These are phyloP conservation scores for Nymphalis io DNA, from an alignment of 1,140 invertebrate species.

Conservation along the genomic window DNA sequence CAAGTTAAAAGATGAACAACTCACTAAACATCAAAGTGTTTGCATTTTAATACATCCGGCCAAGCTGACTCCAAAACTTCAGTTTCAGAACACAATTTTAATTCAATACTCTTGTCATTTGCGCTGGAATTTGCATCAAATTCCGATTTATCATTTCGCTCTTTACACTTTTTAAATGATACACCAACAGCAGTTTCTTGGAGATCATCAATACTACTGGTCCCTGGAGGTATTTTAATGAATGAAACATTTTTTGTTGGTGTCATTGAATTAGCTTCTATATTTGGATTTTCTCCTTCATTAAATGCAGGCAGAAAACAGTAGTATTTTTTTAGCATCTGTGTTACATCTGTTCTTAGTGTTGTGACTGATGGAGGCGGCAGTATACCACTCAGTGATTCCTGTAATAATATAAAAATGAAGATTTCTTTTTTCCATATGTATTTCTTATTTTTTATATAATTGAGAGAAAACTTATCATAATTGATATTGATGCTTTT, in stretches of 20 bases:
- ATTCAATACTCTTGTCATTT: slow-evolving; percentile 67
- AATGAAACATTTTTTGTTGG: slow-evolving; percentile 71
- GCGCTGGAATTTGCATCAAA: slow-evolving; percentile 56
- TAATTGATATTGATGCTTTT: no score
- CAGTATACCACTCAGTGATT: slow-evolving; percentile 81
- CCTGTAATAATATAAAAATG: slow-evolving; percentile 48
- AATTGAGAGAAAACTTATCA: no score
- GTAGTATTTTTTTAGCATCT: slow-evolving; percentile 82
- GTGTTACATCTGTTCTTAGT: slow-evolving; percentile 82
- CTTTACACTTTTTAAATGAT: slow-evolving; percentile 27
- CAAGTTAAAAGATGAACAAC: slow-evolving; percentile 49
- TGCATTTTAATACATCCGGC: slow-evolving; percentile 81
- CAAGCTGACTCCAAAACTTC: slow-evolving; percentile 70
- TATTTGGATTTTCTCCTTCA: slow-evolving; percentile 46
- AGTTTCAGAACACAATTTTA: slow-evolving; percentile 59
- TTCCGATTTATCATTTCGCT: slow-evolving; percentile 37
- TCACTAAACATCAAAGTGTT: slow-evolving; percentile 85
- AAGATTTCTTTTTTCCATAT: neutral
- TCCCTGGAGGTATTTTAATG: slow-evolving; percentile 55
- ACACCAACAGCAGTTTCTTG: slow-evolving; percentile 36
- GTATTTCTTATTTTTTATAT: no score
- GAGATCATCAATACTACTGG: slow-evolving; percentile 10
- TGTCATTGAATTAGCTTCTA: slow-evolving; percentile 57
- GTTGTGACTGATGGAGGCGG: slow-evolving; percentile 85
- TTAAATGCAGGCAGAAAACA: slow-evolving; percentile 64